Conservation (phyloP, 2,797 vertebrate species). For the Carapus acus region DNA sequence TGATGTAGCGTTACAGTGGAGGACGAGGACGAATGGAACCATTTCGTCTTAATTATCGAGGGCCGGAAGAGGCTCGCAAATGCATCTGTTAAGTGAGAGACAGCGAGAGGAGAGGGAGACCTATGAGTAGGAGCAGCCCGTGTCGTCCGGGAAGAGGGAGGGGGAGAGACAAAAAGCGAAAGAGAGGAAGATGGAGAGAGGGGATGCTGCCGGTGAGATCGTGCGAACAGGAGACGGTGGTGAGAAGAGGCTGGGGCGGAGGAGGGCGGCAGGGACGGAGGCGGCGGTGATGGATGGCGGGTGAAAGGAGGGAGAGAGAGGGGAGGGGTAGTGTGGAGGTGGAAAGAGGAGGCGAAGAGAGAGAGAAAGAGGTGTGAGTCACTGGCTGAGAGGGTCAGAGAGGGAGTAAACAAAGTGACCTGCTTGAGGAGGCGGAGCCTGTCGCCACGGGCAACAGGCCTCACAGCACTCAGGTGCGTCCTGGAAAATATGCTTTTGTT, state of each 20-base stretch:
- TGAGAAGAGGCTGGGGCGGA: constrained; percentile 1
- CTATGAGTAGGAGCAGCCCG: constrained; percentile 2
- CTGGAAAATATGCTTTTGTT: constrained; percentile 13
- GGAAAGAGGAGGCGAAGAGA: background rate
- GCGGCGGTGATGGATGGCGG: constrained; percentile 4
- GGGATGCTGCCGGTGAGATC: constrained; percentile 39
- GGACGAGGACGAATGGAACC: too few relatives aligned
- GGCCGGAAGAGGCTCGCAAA: too few relatives aligned
- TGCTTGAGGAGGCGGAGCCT: constrained; percentile 30
- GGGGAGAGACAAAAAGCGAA: constrained; percentile 9
- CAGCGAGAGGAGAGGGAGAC: too few relatives aligned
- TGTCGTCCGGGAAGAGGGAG: constrained; percentile 5
- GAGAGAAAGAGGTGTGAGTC: constrained; percentile 51
- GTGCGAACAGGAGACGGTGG: constrained; percentile 38
- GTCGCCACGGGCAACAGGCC: constrained; percentile 53
- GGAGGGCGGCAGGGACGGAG: background rate
- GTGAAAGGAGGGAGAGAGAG: constrained; percentile 23
- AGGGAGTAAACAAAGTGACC: constrained; percentile 51
- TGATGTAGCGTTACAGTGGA: too few relatives aligned
- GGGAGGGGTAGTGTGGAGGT: too few relatives aligned
- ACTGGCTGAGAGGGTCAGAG: constrained; percentile 19
- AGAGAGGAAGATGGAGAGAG: constrained; percentile 1
- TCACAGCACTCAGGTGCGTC: constrained; percentile 24
- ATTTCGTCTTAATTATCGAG: too few relatives aligned
- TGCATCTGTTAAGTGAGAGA: too few relatives aligned